phyloP scores from a whole-genome alignment of 1,140 invertebrate species.

The Berghia stephanieae region DNA sequence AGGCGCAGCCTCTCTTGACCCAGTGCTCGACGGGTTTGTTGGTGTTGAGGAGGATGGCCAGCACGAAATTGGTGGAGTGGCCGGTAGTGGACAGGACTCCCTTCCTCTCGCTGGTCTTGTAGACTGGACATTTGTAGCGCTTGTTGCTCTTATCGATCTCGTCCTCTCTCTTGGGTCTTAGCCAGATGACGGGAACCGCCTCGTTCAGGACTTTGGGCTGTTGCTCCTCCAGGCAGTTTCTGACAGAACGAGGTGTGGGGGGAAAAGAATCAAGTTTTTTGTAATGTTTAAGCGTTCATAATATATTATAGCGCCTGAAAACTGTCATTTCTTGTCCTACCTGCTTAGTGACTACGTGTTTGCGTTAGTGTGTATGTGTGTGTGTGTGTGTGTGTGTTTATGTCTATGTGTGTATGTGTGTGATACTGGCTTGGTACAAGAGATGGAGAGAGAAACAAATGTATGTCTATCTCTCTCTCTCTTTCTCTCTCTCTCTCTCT shows the following conservation, averaged over 20 bases:
- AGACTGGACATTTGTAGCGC: conserved; percentile 84
- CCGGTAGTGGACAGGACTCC: conserved; percentile 67
- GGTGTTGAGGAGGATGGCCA: conserved; percentile 60
- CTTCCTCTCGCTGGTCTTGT: conserved; percentile 84
- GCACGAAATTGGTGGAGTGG: conserved; percentile 68
- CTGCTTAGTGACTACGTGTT: not conserved
- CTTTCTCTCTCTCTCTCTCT: no score
- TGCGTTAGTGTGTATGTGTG: no score
- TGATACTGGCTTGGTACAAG: no score
- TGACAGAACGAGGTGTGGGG: conserved; percentile 4
- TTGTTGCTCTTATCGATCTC: conserved; percentile 58
- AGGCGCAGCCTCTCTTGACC: conserved; percentile 66
- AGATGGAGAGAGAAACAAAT: no score
- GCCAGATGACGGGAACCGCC: conserved; percentile 27
- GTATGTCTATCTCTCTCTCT: no score
- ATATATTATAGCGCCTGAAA: no score
- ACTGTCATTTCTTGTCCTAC: no score
- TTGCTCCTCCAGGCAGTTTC: not conserved
- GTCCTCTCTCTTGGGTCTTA: conserved; percentile 54
- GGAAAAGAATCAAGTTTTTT: no score
- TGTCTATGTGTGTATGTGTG: no score
- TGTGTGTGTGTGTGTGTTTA: no score
- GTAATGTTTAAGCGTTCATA: no score
- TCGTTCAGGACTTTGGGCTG: conserved; percentile 27
- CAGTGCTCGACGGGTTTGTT: conserved; percentile 62